A percentile compares a stretch with the other conserved stretches of the same genome.
phyloP scores from a whole-genome alignment of 2,888 invertebrate genomes.

The Epinotia bilunana region DNA sequence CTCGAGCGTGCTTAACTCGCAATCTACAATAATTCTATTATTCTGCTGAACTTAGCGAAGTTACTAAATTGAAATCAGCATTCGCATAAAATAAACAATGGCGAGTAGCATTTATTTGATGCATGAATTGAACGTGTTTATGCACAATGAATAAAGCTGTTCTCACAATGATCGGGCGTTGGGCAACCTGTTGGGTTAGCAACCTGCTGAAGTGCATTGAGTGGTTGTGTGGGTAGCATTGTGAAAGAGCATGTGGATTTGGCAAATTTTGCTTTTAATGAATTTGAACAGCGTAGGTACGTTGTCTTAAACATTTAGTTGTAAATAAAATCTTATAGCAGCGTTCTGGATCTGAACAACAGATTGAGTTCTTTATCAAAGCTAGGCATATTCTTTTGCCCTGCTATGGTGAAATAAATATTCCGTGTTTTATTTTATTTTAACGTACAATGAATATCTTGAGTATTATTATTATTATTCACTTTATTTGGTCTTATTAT shows the following conservation, averaged over 20 bases:
- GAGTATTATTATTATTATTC: too few species aligned
- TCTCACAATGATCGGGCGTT: constrained; percentile 34
- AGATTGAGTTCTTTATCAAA: neutral
- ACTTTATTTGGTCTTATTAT: too few species aligned
- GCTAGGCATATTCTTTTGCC: too few species aligned
- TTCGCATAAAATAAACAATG: constrained; percentile 35
- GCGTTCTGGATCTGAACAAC: neutral
- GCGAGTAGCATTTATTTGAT: constrained; percentile 38
- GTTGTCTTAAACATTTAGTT: neutral
- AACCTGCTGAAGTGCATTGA: constrained; percentile 30
- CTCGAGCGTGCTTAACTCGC: neutral
- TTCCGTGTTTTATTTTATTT: too few species aligned
- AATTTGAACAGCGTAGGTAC: neutral
- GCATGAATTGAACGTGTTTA: constrained; percentile 36
- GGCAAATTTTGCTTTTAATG: constrained; percentile 1
- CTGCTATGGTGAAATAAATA: too few species aligned
- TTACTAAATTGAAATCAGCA: constrained; percentile 36
- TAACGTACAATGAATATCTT: too few species aligned
- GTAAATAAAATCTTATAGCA: neutral
- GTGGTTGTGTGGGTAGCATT: constrained; percentile 11
- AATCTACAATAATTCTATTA: constrained; percentile 15
- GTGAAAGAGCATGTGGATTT: constrained; percentile 1
- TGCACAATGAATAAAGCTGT: constrained; percentile 39
- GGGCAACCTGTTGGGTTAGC: constrained; percentile 25
- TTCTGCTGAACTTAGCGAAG: constrained; percentile 28